phyloP scores from a whole-genome alignment of 1,140 invertebrate genomes.

The Ips nitidus region DNA sequence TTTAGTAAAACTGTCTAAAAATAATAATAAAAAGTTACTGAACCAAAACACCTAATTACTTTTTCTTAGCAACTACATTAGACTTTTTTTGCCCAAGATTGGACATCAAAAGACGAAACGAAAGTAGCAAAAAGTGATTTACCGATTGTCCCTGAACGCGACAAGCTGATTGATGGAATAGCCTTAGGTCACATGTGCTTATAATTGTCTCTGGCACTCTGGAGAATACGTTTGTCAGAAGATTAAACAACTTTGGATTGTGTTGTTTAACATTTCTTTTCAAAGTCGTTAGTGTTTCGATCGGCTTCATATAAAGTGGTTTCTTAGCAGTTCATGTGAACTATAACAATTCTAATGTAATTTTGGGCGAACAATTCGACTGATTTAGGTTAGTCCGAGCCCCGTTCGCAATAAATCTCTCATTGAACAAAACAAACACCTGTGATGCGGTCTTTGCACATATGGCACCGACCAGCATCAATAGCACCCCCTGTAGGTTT shows the following conservation, averaged over 20 bases:
- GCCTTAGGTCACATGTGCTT: constrained; percentile 33
- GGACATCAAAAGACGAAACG: no score
- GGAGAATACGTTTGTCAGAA: constrained; percentile 28
- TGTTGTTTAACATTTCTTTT: constrained; percentile 28
- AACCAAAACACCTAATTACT: no score
- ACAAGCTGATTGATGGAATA: constrained; percentile 30
- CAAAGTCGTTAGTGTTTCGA: not conserved
- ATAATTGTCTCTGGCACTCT: constrained; percentile 35
- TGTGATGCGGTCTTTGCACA: constrained; percentile 36
- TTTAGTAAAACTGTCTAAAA: no score
- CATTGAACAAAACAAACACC: constrained; percentile 35
- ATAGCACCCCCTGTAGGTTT: constrained; percentile 25
- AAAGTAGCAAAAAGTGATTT: constrained; percentile 26
- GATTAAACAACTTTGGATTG: constrained; percentile 28
- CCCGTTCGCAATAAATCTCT: constrained; percentile 19
- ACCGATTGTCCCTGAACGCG: constrained; percentile 25
- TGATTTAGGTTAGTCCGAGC: no score
- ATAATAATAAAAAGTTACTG: no score
- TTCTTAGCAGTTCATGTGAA: no score
- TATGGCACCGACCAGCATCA: constrained; percentile 41
- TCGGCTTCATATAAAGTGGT: no score
- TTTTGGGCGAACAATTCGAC: no score
- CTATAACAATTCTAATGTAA: no score
- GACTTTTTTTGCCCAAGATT: not conserved
- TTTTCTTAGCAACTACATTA: no score